A percentile compares a stretch with the other conserved stretches of the same genome.
Conservation (phyloP, 2,888 invertebrate genomes). For the Pheosia gnoma region DNA sequence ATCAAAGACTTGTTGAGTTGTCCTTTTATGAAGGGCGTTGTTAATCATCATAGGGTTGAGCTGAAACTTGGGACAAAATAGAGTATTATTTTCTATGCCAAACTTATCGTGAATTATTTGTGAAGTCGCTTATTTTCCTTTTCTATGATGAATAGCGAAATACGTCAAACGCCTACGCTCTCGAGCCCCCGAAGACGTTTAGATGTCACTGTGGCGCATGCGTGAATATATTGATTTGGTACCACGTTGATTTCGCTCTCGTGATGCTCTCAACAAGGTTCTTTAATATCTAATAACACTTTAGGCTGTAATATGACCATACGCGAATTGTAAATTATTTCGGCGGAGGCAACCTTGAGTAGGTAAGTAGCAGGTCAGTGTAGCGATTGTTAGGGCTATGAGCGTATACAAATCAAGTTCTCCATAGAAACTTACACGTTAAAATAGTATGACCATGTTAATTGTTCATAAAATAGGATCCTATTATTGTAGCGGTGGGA, state of each 20-base stretch:
- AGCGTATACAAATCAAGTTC: slow-evolving; percentile 20
- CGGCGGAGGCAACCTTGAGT: slow-evolving; percentile 24
- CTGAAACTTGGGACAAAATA: not conserved
- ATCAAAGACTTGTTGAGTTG: slow-evolving; percentile 15
- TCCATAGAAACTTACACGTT: slow-evolving; percentile 16
- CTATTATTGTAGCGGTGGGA: slow-evolving; percentile 24
- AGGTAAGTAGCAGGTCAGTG: slow-evolving; percentile 16
- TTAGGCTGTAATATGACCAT: not conserved
- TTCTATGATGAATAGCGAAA: slow-evolving; percentile 18
- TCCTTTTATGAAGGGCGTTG: slow-evolving; percentile 34
- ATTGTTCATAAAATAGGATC: slow-evolving; percentile 21
- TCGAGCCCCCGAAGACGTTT: slow-evolving; percentile 44
- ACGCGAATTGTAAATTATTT: not conserved
- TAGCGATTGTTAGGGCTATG: slow-evolving; percentile 20
- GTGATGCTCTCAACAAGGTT: slow-evolving; percentile 41
- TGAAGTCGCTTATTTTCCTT: slow-evolving; percentile 6
- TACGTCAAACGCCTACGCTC: slow-evolving; percentile 55
- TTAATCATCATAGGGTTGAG: slow-evolving; percentile 23
- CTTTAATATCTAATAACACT: slow-evolving; percentile 17
- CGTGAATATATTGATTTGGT: slow-evolving; percentile 77
- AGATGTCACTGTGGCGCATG: slow-evolving; percentile 70
- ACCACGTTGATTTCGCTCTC: slow-evolving; percentile 61
- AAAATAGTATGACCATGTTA: slow-evolving; percentile 20
- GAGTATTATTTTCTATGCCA: not conserved
- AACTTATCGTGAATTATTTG: slow-evolving; percentile 10